Evolutionary conservation across 1,140 invertebrate genomes (phyloP).

Genomic region (Thereuonema tuberculata): DNA sequence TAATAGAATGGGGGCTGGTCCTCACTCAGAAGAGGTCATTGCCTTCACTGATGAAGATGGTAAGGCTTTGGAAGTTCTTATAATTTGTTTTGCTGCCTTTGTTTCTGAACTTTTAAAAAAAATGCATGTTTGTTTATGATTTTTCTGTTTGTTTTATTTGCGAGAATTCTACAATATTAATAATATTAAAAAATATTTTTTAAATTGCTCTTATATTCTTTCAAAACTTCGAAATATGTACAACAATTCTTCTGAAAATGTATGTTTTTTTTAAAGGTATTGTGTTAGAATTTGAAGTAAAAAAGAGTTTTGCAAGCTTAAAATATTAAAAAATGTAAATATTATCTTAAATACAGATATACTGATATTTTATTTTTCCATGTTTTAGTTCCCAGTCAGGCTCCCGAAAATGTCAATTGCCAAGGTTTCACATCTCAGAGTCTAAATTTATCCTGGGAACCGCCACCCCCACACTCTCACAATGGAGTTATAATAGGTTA

Average conservation of each 20-base stretch:
- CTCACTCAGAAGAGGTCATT: constrained; percentile 24
- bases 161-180: background rate
- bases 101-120: background rate
- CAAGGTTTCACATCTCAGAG: constrained; percentile 58
- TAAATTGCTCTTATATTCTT: background rate
- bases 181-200: background rate
- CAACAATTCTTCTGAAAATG: too few species aligned
- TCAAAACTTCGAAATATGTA: too few species aligned
- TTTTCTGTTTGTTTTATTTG: background rate
- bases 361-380: too few species aligned
- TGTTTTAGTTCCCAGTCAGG: constrained; percentile 53
- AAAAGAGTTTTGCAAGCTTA: too few species aligned
- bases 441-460: constrained; percentile 69
- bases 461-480: constrained; percentile 57
- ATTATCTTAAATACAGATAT: too few species aligned
- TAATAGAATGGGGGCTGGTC: constrained; percentile 43
- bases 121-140: background rate
- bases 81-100: background rate
- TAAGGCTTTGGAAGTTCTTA: too few species aligned
- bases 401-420: constrained; percentile 54
- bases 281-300: too few species aligned
- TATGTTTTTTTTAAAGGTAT: too few species aligned
- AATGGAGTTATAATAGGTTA: constrained; percentile 76
- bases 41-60: constrained; percentile 8
- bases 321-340: too few species aligned